A percentile compares a stretch with the other conserved stretches of the same genome.
phyloP scores from a whole-genome alignment of 2,113 vertebrate species.

The Catharus minimus region DNA sequence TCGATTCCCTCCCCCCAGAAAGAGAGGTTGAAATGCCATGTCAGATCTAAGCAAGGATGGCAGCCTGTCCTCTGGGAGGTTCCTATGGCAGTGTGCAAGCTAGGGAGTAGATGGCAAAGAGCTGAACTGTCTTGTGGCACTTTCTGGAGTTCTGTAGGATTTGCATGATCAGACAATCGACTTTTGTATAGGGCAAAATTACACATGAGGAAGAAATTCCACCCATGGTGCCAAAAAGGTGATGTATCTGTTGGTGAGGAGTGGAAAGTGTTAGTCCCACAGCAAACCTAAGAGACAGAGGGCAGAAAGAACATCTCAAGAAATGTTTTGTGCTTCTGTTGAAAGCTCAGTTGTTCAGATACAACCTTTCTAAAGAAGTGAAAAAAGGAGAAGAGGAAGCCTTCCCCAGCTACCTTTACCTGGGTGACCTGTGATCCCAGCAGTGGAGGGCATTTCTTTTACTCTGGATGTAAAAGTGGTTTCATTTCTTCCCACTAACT shows the following conservation, averaged over 20 bases:
- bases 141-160: conserved; percentile 50
- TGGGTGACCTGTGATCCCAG: not conserved
- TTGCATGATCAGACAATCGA: conserved; percentile 68
- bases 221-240: conserved; percentile 48
- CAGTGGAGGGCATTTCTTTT: conserved; percentile 19
- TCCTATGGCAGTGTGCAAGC: not conserved
- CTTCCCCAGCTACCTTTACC: conserved; percentile 39
- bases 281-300: conserved; percentile 22
- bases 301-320: conserved; percentile 17
- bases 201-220: conserved; percentile 47
- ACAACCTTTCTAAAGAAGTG: not conserved
- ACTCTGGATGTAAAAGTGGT: conserved; percentile 24
- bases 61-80: conserved; percentile 3
- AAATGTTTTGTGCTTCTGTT: not conserved
- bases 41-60: not conserved
- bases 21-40: not conserved
- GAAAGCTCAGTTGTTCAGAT: conserved; percentile 39
- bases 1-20: not conserved
- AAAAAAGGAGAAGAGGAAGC: conserved; percentile 29
- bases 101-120: conserved; percentile 16
- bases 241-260: conserved; percentile 37
- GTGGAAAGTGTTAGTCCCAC: conserved; percentile 28
- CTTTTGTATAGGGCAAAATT: conserved; percentile 42
- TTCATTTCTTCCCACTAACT: conserved; percentile 48
- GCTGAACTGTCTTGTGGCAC: conserved; percentile 47